These are phyloP conservation scores for Entomobrya multifasciata DNA, from an alignment of 2,888 invertebrate species.

Conservation along the genomic window DNA sequence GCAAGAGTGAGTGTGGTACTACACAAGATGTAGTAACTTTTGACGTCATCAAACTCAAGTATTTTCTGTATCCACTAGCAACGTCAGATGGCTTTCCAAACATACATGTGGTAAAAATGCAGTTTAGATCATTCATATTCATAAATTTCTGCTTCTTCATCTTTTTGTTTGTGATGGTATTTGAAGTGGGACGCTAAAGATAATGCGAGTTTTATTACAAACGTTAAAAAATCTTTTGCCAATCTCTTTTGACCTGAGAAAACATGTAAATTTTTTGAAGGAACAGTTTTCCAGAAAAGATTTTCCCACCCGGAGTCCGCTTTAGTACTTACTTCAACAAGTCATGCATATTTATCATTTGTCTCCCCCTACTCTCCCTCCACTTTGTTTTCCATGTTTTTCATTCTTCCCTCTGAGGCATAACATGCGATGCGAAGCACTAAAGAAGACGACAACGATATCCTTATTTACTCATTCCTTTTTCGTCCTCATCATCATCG, in stretches of 20 bases:
- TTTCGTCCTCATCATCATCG: not conserved
- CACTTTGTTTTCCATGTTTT: not conserved
- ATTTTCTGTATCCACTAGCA: too few relatives aligned
- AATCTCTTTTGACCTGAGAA: not conserved
- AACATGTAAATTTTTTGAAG: not conserved
- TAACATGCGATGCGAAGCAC: not conserved
- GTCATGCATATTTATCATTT: constrained; percentile 26
- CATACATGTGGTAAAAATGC: too few relatives aligned
- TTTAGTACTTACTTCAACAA: not conserved
- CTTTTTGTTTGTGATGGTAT: too few relatives aligned
- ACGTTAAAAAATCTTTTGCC: not conserved
- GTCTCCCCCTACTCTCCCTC: not conserved
- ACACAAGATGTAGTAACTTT: too few relatives aligned
- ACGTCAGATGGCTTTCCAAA: too few relatives aligned
- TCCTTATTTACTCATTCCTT: not conserved
- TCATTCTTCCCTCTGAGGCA: not conserved
- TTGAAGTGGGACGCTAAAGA: too few relatives aligned
- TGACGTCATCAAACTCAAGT: too few relatives aligned
- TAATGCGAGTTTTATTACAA: too few relatives aligned
- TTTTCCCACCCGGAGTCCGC: not conserved
- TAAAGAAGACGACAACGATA: not conserved
- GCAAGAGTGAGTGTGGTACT: too few relatives aligned
- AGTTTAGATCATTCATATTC: too few relatives aligned
- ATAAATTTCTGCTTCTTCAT: too few relatives aligned
- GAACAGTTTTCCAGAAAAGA: not conserved